Evolutionary conservation across 2,888 invertebrate genomes (phyloP).

Genomic region (Imbricaverruca yamaguchii): DNA sequence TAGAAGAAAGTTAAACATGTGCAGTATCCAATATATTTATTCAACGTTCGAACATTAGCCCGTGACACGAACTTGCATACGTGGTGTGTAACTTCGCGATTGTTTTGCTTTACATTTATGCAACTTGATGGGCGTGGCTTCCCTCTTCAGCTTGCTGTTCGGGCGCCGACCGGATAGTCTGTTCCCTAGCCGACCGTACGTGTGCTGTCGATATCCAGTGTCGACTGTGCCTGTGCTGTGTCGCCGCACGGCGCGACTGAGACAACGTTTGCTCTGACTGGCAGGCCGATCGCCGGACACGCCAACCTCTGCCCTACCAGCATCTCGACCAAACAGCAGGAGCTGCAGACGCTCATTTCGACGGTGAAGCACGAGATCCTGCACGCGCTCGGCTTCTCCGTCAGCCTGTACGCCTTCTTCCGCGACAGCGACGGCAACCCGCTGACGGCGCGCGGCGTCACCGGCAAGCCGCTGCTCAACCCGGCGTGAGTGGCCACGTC

Average conservation of each 20-base stretch:
- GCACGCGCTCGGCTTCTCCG: constrained; percentile 95
- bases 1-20: too few species aligned
- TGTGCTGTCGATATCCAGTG: background rate
- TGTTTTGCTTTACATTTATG: too few species aligned
- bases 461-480: constrained; percentile 80
- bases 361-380: constrained; percentile 98
- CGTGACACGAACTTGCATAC: too few species aligned
- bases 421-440: constrained; percentile 85
- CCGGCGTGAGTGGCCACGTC: constrained; percentile 72
- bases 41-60: too few species aligned
- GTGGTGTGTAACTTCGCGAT: too few species aligned
- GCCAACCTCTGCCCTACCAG: constrained; percentile 95
- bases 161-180: too few species aligned
- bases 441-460: constrained; percentile 68
- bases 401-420: constrained; percentile 92
- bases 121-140: too few species aligned
- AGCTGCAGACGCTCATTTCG: constrained; percentile 81
- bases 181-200: constrained; percentile 25
- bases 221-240: too few species aligned
- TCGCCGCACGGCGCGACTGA: too few species aligned
- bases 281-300: constrained; percentile 94
- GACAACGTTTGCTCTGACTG: constrained; percentile 30
- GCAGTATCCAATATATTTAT: too few species aligned
- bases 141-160: too few species aligned
- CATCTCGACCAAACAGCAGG: constrained; percentile 82